Percentiles rank a stretch among this genome's conserved stretches.
Evolutionary conservation across 1,140 invertebrate species (phyloP).

Genomic region (Atopsyche davidsoni): DNA sequence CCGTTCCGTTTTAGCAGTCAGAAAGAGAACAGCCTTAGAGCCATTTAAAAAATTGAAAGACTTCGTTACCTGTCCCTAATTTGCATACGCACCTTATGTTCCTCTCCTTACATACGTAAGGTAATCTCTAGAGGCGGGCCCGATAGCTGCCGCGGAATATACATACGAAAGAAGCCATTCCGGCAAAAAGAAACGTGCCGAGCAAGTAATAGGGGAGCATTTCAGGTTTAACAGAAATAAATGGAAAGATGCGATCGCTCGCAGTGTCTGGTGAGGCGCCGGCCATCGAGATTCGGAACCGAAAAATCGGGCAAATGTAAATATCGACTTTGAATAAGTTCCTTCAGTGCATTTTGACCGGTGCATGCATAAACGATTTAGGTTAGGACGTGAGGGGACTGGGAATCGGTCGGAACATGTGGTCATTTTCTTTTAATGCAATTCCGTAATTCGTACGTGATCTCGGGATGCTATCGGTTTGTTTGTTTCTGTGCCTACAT

Average conservation of each 20-base stretch:
- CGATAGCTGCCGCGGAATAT: neutral
- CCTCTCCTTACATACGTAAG: slow-evolving; percentile 16
- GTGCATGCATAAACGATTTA: too few species aligned
- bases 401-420: too few species aligned
- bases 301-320: too few species aligned
- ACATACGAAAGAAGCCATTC: slow-evolving; percentile 4
- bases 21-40: neutral
- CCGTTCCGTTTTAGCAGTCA: neutral
- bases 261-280: neutral
- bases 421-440: too few species aligned
- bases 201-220: slow-evolving; percentile 23
- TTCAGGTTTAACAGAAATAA: slow-evolving; percentile 26
- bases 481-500: too few species aligned
- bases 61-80: slow-evolving; percentile 3
- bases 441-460: too few species aligned
- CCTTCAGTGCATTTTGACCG: too few species aligned
- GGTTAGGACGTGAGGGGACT: too few species aligned
- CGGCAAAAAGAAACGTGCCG: slow-evolving; percentile 11
- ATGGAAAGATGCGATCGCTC: slow-evolving; percentile 23
- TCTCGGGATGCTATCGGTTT: too few species aligned
- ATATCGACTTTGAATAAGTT: too few species aligned
- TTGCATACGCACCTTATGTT: slow-evolving; percentile 21
- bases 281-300: neutral
- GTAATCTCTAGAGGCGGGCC: slow-evolving; percentile 16
- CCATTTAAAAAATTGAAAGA: slow-evolving; percentile 14